Conservation (phyloP, 2,113 vertebrate genomes). For the Periophthalmodon schlosseri region DNA sequence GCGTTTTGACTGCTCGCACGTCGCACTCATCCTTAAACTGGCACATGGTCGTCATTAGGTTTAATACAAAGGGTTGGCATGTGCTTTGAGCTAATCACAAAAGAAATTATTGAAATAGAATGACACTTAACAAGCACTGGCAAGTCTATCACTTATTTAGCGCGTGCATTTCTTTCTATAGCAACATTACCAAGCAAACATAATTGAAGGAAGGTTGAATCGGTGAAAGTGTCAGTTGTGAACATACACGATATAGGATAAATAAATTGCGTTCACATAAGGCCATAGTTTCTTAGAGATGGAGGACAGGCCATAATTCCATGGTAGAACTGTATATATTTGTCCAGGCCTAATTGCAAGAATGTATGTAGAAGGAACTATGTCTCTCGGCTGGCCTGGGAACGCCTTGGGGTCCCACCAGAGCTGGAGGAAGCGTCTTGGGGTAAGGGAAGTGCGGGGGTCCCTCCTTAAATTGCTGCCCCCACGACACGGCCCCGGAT, state of each 20-base stretch:
- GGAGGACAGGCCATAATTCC: no score
- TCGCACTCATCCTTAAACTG: conserved; percentile 48
- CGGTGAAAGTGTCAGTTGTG: background rate
- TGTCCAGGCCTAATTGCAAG: no score
- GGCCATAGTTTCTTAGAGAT: no score
- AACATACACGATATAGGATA: background rate
- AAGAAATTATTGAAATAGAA: conserved; percentile 4
- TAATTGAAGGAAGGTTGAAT: background rate
- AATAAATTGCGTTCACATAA: no score
- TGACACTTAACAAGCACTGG: background rate
- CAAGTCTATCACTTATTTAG: background rate
- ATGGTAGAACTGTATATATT: no score
- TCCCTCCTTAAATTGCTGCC: no score
- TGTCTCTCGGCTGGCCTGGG: no score
- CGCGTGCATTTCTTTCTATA: background rate
- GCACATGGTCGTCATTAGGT: conserved; percentile 52
- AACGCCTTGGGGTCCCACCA: no score
- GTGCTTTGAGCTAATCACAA: conserved; percentile 6
- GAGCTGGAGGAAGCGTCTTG: no score
- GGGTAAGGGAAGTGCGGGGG: no score
- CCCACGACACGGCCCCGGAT: no score
- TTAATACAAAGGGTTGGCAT: conserved; percentile 13
- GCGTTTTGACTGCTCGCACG: conserved; percentile 64
- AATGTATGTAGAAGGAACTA: no score
- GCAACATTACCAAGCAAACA: background rate